Conservation (phyloP, 2,797 vertebrate species). For the Lemur catta region DNA sequence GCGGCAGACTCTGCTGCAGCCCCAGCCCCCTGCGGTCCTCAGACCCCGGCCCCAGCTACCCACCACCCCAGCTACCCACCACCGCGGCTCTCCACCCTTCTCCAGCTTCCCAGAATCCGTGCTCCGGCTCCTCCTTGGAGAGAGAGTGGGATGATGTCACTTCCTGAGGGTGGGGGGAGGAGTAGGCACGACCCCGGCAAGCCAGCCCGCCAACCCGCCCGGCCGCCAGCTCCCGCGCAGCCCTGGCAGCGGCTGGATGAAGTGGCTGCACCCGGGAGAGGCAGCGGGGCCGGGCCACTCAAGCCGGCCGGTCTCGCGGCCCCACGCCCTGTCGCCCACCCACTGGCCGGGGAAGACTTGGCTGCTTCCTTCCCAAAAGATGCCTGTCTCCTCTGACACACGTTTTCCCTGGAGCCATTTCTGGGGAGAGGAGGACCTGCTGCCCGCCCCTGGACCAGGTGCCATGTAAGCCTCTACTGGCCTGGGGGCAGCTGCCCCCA, state of each 20-base stretch:
- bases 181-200: constrained; percentile 77
- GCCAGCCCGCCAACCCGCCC: not conserved
- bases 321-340: not conserved
- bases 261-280: not conserved
- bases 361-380: constrained; percentile 62
- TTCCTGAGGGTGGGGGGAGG: constrained; percentile 81
- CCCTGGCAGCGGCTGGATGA: constrained; percentile 31
- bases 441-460: constrained; percentile 66
- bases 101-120: constrained; percentile 75
- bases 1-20: not conserved
- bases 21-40: not conserved
- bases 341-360: constrained; percentile 73
- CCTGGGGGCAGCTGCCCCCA: not conserved
- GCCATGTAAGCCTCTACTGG: constrained; percentile 76
- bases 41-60: not conserved
- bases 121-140: constrained; percentile 71
- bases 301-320: not conserved
- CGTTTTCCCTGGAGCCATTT: constrained; percentile 58
- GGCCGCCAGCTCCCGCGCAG: constrained; percentile 25
- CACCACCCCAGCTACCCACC: not conserved
- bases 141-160: constrained; percentile 83
- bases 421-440: constrained; percentile 72
- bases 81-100: constrained; percentile 35
- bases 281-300: not conserved
- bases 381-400: constrained; percentile 57